These are phyloP conservation scores for Phoebastria nigripes DNA, from an alignment of 2,797 vertebrate genomes.

Conservation along the genomic window DNA sequence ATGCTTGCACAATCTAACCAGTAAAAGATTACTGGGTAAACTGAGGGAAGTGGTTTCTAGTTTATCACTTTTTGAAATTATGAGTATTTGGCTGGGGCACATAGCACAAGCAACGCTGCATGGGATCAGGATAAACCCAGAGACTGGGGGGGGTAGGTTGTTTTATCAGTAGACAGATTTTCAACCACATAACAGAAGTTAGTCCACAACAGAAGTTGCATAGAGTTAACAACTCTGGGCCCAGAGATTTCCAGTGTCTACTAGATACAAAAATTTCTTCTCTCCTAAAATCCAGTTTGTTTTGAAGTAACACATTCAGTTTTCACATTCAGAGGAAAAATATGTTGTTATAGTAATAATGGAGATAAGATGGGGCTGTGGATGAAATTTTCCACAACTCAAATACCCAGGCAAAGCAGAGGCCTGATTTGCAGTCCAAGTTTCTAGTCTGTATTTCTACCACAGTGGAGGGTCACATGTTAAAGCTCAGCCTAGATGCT, in stretches of 20 bases:
- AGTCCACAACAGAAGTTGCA: not conserved
- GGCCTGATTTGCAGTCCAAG: not conserved
- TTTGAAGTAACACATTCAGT: not conserved
- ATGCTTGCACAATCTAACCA: not conserved
- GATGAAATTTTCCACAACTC: not conserved
- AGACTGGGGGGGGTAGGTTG: not conserved
- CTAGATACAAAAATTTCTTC: not conserved
- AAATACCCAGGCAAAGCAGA: not conserved
- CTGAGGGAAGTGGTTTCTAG: not conserved
- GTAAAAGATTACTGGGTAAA: not conserved
- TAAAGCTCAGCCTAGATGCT: not conserved
- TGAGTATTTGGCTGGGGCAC: not conserved
- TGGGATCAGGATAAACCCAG: not conserved
- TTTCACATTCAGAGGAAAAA: not conserved
- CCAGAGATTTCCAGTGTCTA: not conserved
- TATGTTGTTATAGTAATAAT: not conserved
- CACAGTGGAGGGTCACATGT: fast-evolving
- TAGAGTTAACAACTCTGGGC: not conserved
- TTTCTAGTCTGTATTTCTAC: not conserved
- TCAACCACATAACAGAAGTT: not conserved
- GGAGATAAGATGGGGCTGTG: not conserved
- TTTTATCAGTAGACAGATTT: not conserved
- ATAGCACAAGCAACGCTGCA: not conserved
- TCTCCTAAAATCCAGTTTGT: not conserved
- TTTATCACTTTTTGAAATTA: not conserved